Base-by-base conservation (phyloP, 2,113 vertebrate species). In the Callocephalon fimbriatum region DNA sequence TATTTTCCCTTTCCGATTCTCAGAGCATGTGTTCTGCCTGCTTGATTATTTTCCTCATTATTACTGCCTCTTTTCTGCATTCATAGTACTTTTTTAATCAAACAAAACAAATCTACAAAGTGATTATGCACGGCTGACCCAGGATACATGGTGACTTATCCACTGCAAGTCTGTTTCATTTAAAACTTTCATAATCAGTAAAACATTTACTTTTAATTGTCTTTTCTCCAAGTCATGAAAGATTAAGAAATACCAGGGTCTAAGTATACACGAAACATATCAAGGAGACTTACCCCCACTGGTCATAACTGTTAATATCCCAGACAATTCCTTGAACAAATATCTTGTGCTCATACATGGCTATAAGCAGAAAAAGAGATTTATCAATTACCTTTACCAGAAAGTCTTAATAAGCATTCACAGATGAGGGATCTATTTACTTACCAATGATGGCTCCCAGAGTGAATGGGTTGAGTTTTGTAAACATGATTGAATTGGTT, bases 261-360 rank as follows among this genome's bases (percentile, higher is more conserved):
- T 37, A 66, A 40, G 6, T 12, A 56, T 1, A 50, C 8, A 82
- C 71, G 29, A 75, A 71, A 72, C 9, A 74, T 40, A 59, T 8
- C 5, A 84, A 70, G 35, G 13, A 42, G 16, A 99, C 99, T 99
- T 97, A 99, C 99, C 99, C 99, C 99, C 99, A 99, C 97, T 99
- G 99, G 88, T 99, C 99, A 26, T 99, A 99, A 97, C 99, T 99
- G 98, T 99, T 99, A 95, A 99, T 99, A 95, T 99, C 98, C 99
- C 99, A 99, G 58, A 99, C 98, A 93, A 99, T 32, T 17, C 99
- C 99, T 98, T 99, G 99, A 45, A 99, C 98, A 58, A 99, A 99
- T 98, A 99, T 99, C 98, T 99, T 99, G 98, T 99, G 99, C 62
- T 99, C 99, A 20, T 99, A 99, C 99, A 99, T 98, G 50, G 99